Percentiles rank a stretch among this genome's conserved stretches.
phyloP scores from a whole-genome alignment of 2,797 vertebrate genomes.

The Ctenochaetus hawaiiensis region DNA sequence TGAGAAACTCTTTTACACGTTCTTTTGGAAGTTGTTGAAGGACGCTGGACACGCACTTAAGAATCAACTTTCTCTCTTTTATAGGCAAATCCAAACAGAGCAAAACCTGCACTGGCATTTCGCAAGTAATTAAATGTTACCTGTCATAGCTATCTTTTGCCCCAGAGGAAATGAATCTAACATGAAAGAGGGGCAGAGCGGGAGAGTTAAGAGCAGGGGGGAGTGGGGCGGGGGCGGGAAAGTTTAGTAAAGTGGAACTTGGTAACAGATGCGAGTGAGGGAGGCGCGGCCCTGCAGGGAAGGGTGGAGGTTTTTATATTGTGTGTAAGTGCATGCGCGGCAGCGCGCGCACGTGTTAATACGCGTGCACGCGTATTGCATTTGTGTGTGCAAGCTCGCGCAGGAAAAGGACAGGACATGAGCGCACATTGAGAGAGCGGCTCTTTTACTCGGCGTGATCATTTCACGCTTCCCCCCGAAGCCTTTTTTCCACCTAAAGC shows the following conservation, averaged over 20 bases:
- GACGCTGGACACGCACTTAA: background rate
- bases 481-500: constrained; percentile 99
- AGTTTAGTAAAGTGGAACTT: constrained; percentile 83
- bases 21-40: background rate
- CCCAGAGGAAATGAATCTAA: constrained; percentile 56
- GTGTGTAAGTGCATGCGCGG: constrained; percentile 69
- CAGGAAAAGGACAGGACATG: constrained; percentile 89
- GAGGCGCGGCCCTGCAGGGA: constrained; percentile 80
- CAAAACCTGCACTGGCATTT: constrained; percentile 9
- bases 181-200: constrained; percentile 36
- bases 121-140: constrained; percentile 17
- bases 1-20: constrained; percentile 6
- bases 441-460: constrained; percentile 94
- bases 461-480: constrained; percentile 97
- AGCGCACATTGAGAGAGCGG: constrained; percentile 94
- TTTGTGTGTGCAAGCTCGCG: constrained; percentile 57
- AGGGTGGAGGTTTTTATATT: constrained; percentile 79
- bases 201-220: constrained; percentile 18
- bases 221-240: constrained; percentile 62
- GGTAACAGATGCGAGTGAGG: constrained; percentile 85
- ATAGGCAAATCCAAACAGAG: background rate
- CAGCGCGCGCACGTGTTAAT: constrained; percentile 26
- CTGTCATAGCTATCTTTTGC: background rate
- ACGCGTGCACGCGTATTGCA: background rate
- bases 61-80: background rate